Percentiles rank a stretch among this genome's conserved stretches.
These are phyloP conservation scores for Trachelus stipa DNA, from an alignment of 2,888 invertebrate genomes.

Conservation along the genomic window DNA sequence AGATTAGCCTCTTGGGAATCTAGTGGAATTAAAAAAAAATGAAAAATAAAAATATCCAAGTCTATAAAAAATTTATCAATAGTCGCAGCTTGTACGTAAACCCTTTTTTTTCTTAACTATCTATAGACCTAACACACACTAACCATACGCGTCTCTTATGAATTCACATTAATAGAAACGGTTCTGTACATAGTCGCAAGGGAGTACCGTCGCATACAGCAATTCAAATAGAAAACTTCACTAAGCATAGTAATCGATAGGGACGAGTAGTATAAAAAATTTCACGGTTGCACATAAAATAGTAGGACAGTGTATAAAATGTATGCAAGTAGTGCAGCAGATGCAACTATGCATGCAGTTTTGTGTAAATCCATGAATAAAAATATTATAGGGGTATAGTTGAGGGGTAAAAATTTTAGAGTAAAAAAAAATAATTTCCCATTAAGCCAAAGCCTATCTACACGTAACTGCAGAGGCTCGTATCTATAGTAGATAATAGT, in stretches of 20 bases:
- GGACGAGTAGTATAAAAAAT: background rate
- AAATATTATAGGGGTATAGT: background rate
- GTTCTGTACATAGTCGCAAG: background rate
- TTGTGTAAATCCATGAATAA: background rate
- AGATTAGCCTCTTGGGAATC: background rate
- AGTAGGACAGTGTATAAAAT: background rate
- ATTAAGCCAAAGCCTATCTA: conserved; percentile 4
- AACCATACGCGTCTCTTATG: background rate
- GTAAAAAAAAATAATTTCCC: background rate
- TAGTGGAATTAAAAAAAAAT: background rate
- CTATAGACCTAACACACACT: background rate
- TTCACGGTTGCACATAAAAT: background rate
- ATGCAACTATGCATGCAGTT: background rate
- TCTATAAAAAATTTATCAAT: too few species aligned
- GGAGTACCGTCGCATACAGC: background rate
- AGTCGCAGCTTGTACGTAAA: too few species aligned
- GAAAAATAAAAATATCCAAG: too few species aligned
- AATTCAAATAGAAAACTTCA: background rate
- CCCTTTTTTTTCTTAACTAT: background rate
- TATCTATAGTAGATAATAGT: background rate
- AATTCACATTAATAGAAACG: background rate
- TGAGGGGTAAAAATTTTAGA: background rate
- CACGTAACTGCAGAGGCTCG: conserved; percentile 3
- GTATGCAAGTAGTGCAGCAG: background rate
- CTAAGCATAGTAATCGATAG: background rate